Evolutionary conservation across 1,140 invertebrate species (phyloP), one percentile per base, ranked within the genome.

Genomic region (Magallana angulata): DNA sequence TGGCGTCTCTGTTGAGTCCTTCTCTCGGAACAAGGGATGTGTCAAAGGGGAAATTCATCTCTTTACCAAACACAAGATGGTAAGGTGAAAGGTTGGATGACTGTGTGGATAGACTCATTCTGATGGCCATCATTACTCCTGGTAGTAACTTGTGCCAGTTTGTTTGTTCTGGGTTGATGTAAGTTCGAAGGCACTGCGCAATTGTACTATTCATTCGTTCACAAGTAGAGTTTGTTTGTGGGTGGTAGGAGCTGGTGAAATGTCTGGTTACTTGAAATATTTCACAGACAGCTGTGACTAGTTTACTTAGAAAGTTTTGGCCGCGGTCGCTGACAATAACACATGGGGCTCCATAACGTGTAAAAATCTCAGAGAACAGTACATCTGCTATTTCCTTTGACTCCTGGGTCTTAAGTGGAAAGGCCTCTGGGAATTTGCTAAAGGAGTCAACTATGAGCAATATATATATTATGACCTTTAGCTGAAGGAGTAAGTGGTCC

Each of bases 151-250:
- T 48, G 58, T 86, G 48, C 89, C 89, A 90, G 81, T 88, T 76
- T 14, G 11, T 81, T 87, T 89, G 88, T 48, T 89, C 76, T 58
- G 85, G 14, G 83, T 87, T 71, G 24, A 62, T 62, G 64, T 89
- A 89, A 58, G 84, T 56, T 58, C 89, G 18, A n/a, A 89, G 8
- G 57, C 57, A 71, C 56, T 89, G 86, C 16, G 48, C 89, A 30
- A 89, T 82, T 9, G 83, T 84, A 36, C 81, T 80, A 57, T 89
- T 89, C 83, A 71, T 82, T 14, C 89, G 58, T 18, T 89, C 89
- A 83, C 85, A 89, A 62, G 90, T 85, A 76, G 88, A 24, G 59
- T 92, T 92, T 60, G 88, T 86, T 76, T 90, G 87, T 24, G 24
- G 24, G 24, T 24, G 24, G 24, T 24, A 24, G 24, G 24, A 24